Conservation (phyloP, 2,797 vertebrate species). For the Epinephelus coioides region DNA sequence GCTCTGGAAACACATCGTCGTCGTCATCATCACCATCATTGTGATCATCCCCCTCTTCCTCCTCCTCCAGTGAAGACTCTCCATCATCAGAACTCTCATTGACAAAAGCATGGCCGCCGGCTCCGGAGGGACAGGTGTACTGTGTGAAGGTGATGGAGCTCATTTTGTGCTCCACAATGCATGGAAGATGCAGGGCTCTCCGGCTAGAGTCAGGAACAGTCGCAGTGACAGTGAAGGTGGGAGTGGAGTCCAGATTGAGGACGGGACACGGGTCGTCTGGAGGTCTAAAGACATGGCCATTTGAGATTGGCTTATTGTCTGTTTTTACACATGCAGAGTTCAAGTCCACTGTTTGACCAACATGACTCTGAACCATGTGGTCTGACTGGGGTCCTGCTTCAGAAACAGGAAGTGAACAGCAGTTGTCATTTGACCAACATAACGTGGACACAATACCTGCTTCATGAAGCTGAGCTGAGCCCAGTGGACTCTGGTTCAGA, state of each 20-base stretch:
- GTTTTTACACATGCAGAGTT: constrained; percentile 17
- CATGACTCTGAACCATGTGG: constrained; percentile 7
- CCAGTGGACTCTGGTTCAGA: not conserved
- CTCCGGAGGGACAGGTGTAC: constrained; percentile 25
- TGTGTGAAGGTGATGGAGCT: constrained; percentile 88
- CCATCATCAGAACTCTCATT: constrained; percentile 76
- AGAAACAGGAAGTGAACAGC: constrained; percentile 9
- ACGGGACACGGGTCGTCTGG: not conserved
- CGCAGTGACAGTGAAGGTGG: constrained; percentile 3
- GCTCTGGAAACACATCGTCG: constrained; percentile 79
- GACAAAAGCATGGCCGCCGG: constrained; percentile 48
- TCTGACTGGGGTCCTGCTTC: constrained; percentile 26
- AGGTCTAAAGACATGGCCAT: constrained; percentile 34
- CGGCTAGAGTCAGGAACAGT: not conserved
- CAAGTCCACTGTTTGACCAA: constrained; percentile 15
- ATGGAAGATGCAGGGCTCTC: constrained; percentile 65
- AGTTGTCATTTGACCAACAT: constrained; percentile 9
- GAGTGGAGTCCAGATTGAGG: constrained; percentile 24
- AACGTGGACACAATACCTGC: constrained; percentile 6
- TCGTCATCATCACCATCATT: constrained; percentile 64
- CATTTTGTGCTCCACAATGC: constrained; percentile 85
- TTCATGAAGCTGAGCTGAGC: constrained; percentile 36
- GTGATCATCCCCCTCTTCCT: constrained; percentile 64
- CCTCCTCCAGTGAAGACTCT: constrained; percentile 77
- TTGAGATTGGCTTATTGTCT: constrained; percentile 26